These are phyloP conservation scores for Entelurus aequoreus DNA, from an alignment of 2,113 vertebrate genomes.

Conservation along the genomic window DNA sequence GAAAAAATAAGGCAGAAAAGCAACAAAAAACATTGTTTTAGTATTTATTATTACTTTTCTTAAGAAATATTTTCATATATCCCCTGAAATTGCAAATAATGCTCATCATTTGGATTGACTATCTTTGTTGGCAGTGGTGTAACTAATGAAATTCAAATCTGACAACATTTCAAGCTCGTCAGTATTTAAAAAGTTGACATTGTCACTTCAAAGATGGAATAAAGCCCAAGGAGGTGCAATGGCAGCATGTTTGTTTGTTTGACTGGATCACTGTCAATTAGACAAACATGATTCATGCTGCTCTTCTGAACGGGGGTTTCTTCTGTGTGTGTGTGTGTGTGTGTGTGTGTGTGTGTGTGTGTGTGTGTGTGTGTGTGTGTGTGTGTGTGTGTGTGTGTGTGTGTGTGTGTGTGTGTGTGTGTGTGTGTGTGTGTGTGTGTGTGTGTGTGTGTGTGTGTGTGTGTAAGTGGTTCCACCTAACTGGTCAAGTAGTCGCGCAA, in stretches of 20 bases:
- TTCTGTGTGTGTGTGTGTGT: constrained; percentile 9
- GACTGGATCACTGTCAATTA: constrained; percentile 54
- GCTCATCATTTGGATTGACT: not conserved
- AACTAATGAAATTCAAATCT: not conserved
- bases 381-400: constrained; percentile 12
- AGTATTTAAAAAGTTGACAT: not conserved
- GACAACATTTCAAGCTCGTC: not conserved
- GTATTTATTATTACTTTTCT: too few relatives aligned
- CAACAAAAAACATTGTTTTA: too few relatives aligned
- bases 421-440: constrained; percentile 22
- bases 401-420: constrained; percentile 7
- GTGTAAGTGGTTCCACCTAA: constrained; percentile 37
- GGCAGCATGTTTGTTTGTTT: constrained; percentile 38
- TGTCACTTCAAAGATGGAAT: not conserved
- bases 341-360: constrained; percentile 18
- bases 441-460: constrained; percentile 30
- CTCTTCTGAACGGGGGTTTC: constrained; percentile 37
- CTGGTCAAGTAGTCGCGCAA: constrained; percentile 43
- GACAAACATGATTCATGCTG: constrained; percentile 55
- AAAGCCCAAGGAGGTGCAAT: not conserved
- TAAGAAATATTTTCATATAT: too few relatives aligned
- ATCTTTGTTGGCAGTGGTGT: not conserved
- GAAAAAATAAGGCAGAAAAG: too few relatives aligned
- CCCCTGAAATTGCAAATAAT: too few relatives aligned
- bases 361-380: constrained; percentile 33